Evolutionary conservation across 2,888 invertebrate species (phyloP), one percentile per base, ranked within the genome.

Genomic region (Nudaria mundana): DNA sequence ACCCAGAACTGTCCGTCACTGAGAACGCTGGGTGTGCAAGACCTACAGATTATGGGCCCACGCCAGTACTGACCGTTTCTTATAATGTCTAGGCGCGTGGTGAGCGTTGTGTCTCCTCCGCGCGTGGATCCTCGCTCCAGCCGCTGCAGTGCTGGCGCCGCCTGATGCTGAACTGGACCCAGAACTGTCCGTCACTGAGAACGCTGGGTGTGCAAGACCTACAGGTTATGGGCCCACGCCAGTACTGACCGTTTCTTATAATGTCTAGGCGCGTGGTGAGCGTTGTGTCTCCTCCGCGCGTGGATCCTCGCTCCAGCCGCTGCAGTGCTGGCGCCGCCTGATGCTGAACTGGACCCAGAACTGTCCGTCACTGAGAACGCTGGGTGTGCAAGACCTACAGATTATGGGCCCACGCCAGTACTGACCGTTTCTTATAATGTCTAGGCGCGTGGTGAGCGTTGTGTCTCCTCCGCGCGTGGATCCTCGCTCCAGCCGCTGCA

Each of bases 301-400:
- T 70, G 77, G 11, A 30, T 0, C 3, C 31, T 20, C 37, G 58
- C 62, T 8, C 58, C 67, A 11, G 56, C 49, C 3, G 55, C 56
- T 20, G 58, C 48, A 44, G 10, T 62, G n/a, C n/a, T n/a, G 45
- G 64, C 56, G 30, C 60, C 50, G 48, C 80, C 84, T 0, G 84
- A 83, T 61, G 93, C 93, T 55, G 91, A 80, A 48, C 95, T 94
- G 58, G 95, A 95, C 73, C 94, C 95, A 54, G 97, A 97, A 59
- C 96, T 96, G 79, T 97, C 97, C 4, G 97, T 96, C 79, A 97
- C 97, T 41, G 95, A 95, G 79, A 95, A 95, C 40, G 94, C 94
- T 93, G 77, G n/a, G n/a, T n/a, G n/a, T n/a, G n/a, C n/a, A n/a
- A n/a, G n/a, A n/a, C n/a, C n/a, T n/a, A n/a, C n/a, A n/a, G n/a